Conservation (phyloP, 2,797 vertebrate genomes). For the Neopelma chrysocephalum region DNA sequence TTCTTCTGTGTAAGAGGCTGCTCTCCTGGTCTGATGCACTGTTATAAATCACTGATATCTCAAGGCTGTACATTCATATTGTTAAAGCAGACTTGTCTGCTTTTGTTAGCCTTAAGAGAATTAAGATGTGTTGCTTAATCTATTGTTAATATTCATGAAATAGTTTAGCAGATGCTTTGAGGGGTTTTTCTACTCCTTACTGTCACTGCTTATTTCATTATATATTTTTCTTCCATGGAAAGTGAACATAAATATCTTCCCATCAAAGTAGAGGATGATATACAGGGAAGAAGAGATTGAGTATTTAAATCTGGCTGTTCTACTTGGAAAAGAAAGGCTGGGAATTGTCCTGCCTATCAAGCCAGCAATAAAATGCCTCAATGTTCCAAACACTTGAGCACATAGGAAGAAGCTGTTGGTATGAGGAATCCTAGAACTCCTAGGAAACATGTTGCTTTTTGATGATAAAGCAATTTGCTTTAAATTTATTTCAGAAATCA, state of each 20-base stretch:
- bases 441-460: not conserved
- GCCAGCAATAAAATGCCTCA: not conserved
- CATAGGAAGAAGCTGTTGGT: not conserved
- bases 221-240: not conserved
- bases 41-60: not conserved
- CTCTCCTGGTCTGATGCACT: not conserved
- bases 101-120: not conserved
- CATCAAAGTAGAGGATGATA: not conserved
- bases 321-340: not conserved
- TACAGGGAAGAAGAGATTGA: not conserved
- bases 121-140: not conserved
- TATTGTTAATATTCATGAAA: not conserved
- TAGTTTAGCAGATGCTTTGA: not conserved
- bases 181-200: not conserved
- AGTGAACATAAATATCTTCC: not conserved
- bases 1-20: not conserved
- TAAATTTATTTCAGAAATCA: not conserved
- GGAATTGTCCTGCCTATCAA: not conserved
- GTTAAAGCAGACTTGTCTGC: not conserved
- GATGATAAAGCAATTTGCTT: not conserved
- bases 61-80: not conserved
- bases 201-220: not conserved
- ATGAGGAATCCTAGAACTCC: not conserved
- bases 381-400: not conserved
- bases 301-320: not conserved